Conservation (phyloP, 2,113 vertebrate species). For the Empidonax traillii region DNA sequence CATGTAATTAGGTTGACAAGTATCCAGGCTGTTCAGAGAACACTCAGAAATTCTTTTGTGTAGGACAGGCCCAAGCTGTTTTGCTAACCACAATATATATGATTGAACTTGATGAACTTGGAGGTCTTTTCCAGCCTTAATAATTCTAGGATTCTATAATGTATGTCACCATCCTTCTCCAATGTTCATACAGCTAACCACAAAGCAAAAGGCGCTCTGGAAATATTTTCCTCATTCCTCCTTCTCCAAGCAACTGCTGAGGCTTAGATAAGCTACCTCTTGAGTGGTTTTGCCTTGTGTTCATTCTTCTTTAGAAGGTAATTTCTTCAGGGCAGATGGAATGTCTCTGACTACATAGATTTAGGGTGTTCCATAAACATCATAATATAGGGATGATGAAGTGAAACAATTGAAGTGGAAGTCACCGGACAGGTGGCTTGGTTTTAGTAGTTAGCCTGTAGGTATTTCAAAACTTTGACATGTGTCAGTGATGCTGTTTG, state of each 20-base stretch:
- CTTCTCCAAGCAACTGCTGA: not conserved
- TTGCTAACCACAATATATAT: not conserved
- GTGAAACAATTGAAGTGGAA: conserved; percentile 25
- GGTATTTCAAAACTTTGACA: conserved; percentile 51
- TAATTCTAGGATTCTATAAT: not conserved
- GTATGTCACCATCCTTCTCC: not conserved
- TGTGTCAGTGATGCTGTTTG: not conserved
- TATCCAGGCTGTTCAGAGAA: conserved; percentile 6
- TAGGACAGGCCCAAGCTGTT: conserved; percentile 24
- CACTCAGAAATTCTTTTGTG: conserved; percentile 20
- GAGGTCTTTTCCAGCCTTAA: not conserved
- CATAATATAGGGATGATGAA: conserved; percentile 9
- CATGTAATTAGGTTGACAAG: not conserved
- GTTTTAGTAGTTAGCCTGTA: conserved; percentile 15
- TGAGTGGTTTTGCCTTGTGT: not conserved
- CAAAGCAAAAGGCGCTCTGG: not conserved
- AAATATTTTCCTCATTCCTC: not conserved
- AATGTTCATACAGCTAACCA: not conserved
- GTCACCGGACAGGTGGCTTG: conserved; percentile 31
- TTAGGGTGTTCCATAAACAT: not conserved
- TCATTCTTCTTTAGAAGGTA: not conserved
- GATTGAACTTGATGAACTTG: not conserved
- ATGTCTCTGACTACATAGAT: not conserved
- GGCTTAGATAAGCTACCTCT: not conserved
- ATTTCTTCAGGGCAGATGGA: not conserved